Base-by-base conservation (phyloP, 2,113 vertebrate genomes). In the Embiotoca jacksoni region DNA sequence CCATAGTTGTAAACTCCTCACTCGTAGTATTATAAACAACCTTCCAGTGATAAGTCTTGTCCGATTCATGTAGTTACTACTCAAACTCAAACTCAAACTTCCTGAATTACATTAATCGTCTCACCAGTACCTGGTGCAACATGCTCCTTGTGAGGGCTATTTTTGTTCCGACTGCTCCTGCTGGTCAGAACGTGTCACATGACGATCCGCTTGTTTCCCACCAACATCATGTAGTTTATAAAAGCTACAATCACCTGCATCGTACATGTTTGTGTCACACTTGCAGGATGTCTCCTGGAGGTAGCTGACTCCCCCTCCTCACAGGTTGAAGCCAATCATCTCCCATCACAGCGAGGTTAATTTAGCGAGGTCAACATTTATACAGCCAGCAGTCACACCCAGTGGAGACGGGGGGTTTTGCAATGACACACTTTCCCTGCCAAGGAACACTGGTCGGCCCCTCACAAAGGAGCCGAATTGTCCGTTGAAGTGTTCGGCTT, bases 401-500 rank as follows among this genome's bases (percentile, higher is more conserved):
- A 13, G 15, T 23, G 36, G 47, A 61, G n/a, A 37, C 46, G 41
- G 0, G 13, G 35, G 64, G 36, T 59, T 74, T 39, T 44, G 11
- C 71, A 53, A 10, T 16, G 36, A 76, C 44, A 59, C 35, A 31
- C 68, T 39, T 23, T 44, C 61, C 49, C 49, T 56, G 57, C 85
- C 73, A 61, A 74, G 71, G 69, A 82, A 82, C 63, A 77, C 44
- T 46, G 64, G n/a, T 33, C 31, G 23, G n/a, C 62, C 55, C 59
- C 62, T 61, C 47, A 86, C 76, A 85, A 74, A 81, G 61, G 63
- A 64, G 66, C 49, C 53, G 54, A 73, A 75, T 68, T 70, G 84
- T 72, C 52, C 60, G 69, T 56, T 63, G 66, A 71, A 59, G 50
- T 47, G 49, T 72, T 86, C 13, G 35, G 23, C 59, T 53, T 3